Evolutionary conservation across 2,888 invertebrate genomes (phyloP).

Genomic region (Mythimna impura): DNA sequence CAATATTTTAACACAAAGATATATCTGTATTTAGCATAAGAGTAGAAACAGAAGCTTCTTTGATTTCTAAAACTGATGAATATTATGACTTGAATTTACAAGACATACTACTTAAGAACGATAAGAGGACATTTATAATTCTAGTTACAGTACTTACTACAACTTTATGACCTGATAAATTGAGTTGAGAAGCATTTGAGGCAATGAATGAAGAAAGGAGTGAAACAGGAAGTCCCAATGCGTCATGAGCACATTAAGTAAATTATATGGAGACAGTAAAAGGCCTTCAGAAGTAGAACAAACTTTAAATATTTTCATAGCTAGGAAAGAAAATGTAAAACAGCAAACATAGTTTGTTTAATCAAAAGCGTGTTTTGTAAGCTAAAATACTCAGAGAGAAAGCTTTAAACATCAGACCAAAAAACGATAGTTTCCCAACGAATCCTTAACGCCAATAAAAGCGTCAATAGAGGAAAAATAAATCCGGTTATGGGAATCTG

Average conservation of each 20-base stretch:
- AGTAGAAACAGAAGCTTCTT: slow-evolving; percentile 62
- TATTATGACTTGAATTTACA: slow-evolving; percentile 47
- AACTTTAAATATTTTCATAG: background rate
- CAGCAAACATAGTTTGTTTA: background rate
- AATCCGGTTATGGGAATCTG: slow-evolving; percentile 87
- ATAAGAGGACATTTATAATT: slow-evolving; percentile 58
- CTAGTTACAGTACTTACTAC: slow-evolving; percentile 6
- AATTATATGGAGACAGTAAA: background rate
- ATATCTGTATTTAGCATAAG: slow-evolving; percentile 55
- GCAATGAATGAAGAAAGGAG: slow-evolving; percentile 29
- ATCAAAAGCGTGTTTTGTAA: background rate
- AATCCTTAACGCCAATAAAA: slow-evolving; percentile 70
- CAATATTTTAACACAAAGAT: slow-evolving; percentile 58
- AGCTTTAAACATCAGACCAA: slow-evolving; percentile 35
- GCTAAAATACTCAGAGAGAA: slow-evolving; percentile 36
- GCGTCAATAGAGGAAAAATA: slow-evolving; percentile 77
- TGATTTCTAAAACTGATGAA: slow-evolving; percentile 61
- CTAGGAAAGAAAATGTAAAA: background rate
- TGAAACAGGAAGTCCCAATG: slow-evolving; percentile 26
- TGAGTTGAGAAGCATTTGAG: slow-evolving; percentile 4
- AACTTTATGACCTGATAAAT: slow-evolving; percentile 33
- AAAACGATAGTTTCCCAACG: slow-evolving; percentile 45
- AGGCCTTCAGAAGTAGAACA: background rate
- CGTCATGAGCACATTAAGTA: background rate
- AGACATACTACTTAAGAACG: slow-evolving; percentile 51